Base-by-base conservation (phyloP, 2,888 invertebrate species). In the Macropis europaea region DNA sequence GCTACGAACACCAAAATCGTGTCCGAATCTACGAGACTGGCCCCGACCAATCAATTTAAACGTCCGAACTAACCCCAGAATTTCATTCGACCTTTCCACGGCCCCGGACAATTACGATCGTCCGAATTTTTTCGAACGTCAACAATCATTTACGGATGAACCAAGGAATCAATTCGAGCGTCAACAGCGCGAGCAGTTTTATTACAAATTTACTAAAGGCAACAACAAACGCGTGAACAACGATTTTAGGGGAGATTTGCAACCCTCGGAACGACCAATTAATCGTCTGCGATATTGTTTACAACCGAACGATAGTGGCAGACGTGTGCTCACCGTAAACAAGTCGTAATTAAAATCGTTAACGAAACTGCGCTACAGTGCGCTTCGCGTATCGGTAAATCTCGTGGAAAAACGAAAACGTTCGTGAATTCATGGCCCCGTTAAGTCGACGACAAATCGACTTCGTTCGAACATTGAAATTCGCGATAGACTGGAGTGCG, bases 271-370 rank as follows among this genome's bases (percentile, higher is more conserved):
- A 26, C 19, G 38, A 19, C 30, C 26, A 28, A 69, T 50, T 69
- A 52, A 69, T 57, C 57, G 57, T 22, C 7, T 5, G 50, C 43
- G 30, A 68, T 69, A 68, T 68, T 52, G 57, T 50, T 50, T 36
- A 15, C 32, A 9, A 30, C 50, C 34, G 28, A 15, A 38, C 66
- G 63, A 42, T 67, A 67, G 48, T 34, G 42, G 54, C 32, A 36
- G 67, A 67, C 67, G 38, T n/a, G n/a, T n/a, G 17, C 15, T 36
- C 47, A 22, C 7, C n/a, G 59, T 57, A 68, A 69, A 69, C 69
- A 38, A 38, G n/a, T n/a, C 30, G 52, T 30, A 38, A 52, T 69
- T 57, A 69, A 69, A 69, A 45, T 57, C 50, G 57, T 26, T 36
- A 68, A 56, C 50, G 61, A 57, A 69, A 57, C 30, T 68, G 59